phyloP scores from a whole-genome alignment of 2,113 vertebrate species.

The Xyrauchen texanus region DNA sequence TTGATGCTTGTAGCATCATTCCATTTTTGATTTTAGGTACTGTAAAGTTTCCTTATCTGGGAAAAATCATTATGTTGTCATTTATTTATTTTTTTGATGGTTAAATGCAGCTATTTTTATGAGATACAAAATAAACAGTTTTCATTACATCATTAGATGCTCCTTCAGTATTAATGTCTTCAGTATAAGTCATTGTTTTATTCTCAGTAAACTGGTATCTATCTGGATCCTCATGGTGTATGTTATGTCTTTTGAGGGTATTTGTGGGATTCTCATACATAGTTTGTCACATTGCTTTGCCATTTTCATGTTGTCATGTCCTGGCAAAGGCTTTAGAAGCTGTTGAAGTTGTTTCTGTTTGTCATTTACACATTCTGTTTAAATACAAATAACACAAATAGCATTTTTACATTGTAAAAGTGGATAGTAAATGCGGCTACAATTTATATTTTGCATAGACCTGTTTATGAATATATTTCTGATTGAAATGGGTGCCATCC shows the following conservation, averaged over 20 bases:
- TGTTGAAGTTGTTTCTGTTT: conserved; percentile 80
- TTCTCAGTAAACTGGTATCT: too few species aligned
- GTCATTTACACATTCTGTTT: conserved; percentile 79
- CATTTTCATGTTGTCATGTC: conserved; percentile 50
- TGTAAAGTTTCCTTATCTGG: too few species aligned
- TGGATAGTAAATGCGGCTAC: too few species aligned
- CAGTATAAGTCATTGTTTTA: too few species aligned
- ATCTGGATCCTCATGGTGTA: neutral
- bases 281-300: neutral
- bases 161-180: too few species aligned
- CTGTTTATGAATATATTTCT: too few species aligned
- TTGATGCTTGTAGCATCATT: too few species aligned
- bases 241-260: neutral
- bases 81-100: conserved; percentile 56
- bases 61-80: neutral
- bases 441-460: too few species aligned
- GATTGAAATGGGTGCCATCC: too few species aligned
- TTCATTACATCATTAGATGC: conserved; percentile 47
- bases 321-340: conserved; percentile 73
- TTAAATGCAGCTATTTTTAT: conserved; percentile 74
- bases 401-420: neutral
- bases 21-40: too few species aligned
- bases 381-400: neutral
- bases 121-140: conserved; percentile 70
- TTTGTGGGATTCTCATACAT: neutral